Base-by-base conservation (phyloP, 2,888 invertebrate species). In the Tetranychus truncatus region DNA sequence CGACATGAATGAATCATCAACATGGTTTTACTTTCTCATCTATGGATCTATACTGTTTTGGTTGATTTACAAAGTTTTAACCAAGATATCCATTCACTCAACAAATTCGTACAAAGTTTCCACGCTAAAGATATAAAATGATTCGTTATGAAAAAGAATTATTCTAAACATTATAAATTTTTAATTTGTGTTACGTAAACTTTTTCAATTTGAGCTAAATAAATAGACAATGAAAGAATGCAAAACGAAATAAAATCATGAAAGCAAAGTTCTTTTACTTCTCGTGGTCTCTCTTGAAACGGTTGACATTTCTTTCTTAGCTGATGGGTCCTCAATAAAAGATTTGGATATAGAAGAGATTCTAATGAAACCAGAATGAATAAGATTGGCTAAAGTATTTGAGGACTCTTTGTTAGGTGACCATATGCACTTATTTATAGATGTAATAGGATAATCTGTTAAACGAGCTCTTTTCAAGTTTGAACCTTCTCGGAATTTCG, bases 381-480 rank as follows among this genome's bases (percentile, higher is more conserved):
- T 69, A 20, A 69, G 34, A 69, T 24, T 69, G 4, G 69, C 69
- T 11, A 69, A 21, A 8, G 21, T 24, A 21, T 21, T 69, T 20
- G 20, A 21, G 8, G 72, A 45, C n/a, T n/a, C n/a, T 45, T 45
- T 72, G 20, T 72, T 72, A n/a, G 72, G 72, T 44, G 44, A 45
- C 44, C 44, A 72, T 6, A 45, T 20, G 18, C 20, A 20, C 44
- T 72, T 72, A 34, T 72, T 72, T 11, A 72, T n/a, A 7, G 44
- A 34, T 9, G n/a, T 72, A 11, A 72, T 6, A 18, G 72, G 72
- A 72, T 72, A 72, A 34, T 72, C 72, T n/a, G 45, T 45, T n/a
- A 72, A 34, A n/a, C 72, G 44, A 11, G 44, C 8, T 45, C 34
- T 3, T 18, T 45, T 72, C 34, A 72, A 15, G 18, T 72, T 72